These are phyloP conservation scores for Ridgeia piscesae DNA, from an alignment of 1,140 invertebrate genomes.

Conservation along the genomic window DNA sequence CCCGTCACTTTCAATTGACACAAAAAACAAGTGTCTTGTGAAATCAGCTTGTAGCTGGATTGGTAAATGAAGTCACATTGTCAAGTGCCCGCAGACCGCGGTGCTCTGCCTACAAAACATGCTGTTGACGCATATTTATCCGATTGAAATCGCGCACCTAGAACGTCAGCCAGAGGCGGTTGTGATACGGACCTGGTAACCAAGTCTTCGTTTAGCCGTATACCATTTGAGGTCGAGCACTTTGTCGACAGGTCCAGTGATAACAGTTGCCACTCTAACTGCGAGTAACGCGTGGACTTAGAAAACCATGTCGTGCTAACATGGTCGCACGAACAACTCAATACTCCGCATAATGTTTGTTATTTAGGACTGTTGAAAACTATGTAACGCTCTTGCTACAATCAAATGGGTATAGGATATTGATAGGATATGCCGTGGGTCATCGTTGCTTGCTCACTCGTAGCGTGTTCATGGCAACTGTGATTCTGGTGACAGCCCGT, in stretches of 20 bases:
- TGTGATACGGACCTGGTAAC: neutral
- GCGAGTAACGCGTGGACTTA: neutral
- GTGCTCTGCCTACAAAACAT: neutral
- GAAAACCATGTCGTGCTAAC: neutral
- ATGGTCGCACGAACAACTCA: neutral
- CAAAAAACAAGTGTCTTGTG: neutral
- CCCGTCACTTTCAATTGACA: too few relatives aligned
- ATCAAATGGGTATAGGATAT: neutral
- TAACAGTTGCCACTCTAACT: neutral
- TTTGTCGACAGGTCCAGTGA: neutral
- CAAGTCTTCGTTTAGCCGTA: neutral
- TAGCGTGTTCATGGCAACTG: neutral
- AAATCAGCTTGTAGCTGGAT: neutral
- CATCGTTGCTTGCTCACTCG: neutral
- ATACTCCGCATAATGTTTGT: neutral
- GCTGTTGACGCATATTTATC: neutral
- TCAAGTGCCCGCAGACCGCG: neutral
- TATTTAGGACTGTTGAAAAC: neutral
- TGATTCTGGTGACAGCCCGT: neutral
- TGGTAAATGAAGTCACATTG: too few relatives aligned
- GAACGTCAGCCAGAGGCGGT: neutral
- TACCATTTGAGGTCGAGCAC: neutral
- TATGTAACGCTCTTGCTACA: neutral
- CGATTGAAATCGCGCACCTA: neutral
- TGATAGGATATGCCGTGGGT: neutral